These are phyloP conservation scores for Pangasius macronema DNA, from an alignment of 2,797 vertebrate genomes.

Conservation along the genomic window DNA sequence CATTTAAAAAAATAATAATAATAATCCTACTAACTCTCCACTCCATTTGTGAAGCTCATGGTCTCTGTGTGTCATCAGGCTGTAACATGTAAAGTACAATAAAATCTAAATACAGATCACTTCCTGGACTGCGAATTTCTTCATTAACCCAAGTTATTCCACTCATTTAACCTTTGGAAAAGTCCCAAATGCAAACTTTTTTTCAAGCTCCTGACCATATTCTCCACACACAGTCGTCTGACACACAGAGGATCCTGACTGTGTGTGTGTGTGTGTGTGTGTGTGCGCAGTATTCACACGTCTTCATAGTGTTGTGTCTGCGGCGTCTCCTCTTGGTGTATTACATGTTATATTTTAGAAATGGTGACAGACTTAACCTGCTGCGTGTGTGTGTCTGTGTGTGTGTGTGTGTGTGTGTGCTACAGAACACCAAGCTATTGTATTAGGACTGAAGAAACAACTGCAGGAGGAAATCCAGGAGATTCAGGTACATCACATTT, in stretches of 20 bases:
- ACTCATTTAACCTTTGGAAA: neutral
- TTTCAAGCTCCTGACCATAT: neutral
- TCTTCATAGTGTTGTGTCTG: neutral
- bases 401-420: constrained; percentile 32
- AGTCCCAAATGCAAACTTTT: neutral
- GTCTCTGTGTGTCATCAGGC: constrained; percentile 13
- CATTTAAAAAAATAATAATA: neutral
- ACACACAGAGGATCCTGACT: neutral
- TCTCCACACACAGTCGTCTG: neutral
- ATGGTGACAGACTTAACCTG: neutral
- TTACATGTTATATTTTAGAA: neutral
- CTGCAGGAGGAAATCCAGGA: constrained; percentile 65
- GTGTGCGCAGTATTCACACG: neutral
- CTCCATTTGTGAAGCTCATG: neutral
- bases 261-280: neutral
- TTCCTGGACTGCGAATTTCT: neutral
- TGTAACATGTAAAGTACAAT: neutral
- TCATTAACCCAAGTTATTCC: neutral
- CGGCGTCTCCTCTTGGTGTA: neutral
- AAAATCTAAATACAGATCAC: neutral
- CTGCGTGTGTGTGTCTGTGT: neutral
- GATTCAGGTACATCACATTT: constrained; percentile 70
- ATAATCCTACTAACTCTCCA: constrained; percentile 1
- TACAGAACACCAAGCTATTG: constrained; percentile 74
- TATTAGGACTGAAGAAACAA: constrained; percentile 68